Percentiles rank a stretch among this genome's conserved stretches.
Conservation (phyloP, 2,113 vertebrate genomes). For the Hypanus sabinus region DNA sequence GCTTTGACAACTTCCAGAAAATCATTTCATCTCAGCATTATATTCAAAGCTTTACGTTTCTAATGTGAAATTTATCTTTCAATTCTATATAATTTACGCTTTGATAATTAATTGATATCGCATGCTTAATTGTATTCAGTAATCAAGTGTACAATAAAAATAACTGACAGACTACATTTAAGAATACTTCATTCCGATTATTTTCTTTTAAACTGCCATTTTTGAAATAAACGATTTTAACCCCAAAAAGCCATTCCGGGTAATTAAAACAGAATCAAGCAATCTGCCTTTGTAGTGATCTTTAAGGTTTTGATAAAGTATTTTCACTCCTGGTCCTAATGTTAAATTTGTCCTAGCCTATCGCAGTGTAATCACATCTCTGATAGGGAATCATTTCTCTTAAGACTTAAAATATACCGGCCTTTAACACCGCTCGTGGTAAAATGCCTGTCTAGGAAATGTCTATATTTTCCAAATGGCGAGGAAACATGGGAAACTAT, state of each 20-base stretch:
- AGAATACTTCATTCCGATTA: background rate
- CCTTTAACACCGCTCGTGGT: background rate
- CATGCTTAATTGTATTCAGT: background rate
- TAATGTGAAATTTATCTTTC: background rate
- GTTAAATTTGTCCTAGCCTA: background rate
- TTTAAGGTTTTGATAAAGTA: background rate
- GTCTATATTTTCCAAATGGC: constrained; percentile 35
- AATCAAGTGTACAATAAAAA: background rate
- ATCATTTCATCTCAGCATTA: background rate
- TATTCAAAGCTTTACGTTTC: background rate
- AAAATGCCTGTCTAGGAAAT: constrained; percentile 37
- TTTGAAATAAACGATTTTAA: background rate
- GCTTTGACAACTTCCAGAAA: background rate
- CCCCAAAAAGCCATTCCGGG: background rate
- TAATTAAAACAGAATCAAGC: background rate
- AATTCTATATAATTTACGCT: background rate
- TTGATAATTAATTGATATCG: background rate
- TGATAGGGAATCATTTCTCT: background rate
- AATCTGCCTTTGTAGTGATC: background rate
- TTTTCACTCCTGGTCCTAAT: background rate
- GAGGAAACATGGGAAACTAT: constrained; percentile 37
- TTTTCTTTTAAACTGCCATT: background rate
- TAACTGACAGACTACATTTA: background rate
- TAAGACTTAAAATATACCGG: constrained; percentile 22
- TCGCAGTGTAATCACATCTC: background rate